These are phyloP conservation scores for Tipula unca DNA, from an alignment of 2,888 invertebrate species.

Conservation along the genomic window DNA sequence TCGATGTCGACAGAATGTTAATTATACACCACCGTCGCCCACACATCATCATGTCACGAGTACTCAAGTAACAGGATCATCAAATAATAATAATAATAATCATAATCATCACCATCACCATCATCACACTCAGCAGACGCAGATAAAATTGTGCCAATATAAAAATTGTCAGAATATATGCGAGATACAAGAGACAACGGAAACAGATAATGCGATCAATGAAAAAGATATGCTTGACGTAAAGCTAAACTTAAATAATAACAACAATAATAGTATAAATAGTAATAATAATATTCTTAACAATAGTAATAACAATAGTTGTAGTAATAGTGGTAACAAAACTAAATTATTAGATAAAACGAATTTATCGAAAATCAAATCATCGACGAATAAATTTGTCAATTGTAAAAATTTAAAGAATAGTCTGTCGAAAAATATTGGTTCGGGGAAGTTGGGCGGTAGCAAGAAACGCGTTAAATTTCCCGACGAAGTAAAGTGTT, in stretches of 20 bases:
- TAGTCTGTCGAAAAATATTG: background rate
- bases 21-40: conserved; percentile 17
- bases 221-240: background rate
- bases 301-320: background rate
- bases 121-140: background rate
- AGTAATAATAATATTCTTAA: background rate
- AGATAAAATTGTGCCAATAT: background rate
- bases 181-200: background rate
- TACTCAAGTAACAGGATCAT: background rate
- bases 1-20: background rate
- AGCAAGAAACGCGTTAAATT: conserved; percentile 62
- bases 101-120: background rate
- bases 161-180: background rate
- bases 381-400: conserved; percentile 10
- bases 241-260: background rate
- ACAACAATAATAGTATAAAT: background rate
- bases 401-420: conserved; percentile 17
- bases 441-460: background rate
- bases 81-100: background rate
- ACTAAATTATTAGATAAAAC: background rate
- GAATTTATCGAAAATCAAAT: background rate
- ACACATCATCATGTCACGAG: background rate
- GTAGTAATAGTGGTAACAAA: background rate
- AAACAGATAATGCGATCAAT: background rate
- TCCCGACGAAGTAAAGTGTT: conserved; percentile 49